Conservation (phyloP, 2,113 vertebrate genomes). For the Bagarius yarrelli region DNA sequence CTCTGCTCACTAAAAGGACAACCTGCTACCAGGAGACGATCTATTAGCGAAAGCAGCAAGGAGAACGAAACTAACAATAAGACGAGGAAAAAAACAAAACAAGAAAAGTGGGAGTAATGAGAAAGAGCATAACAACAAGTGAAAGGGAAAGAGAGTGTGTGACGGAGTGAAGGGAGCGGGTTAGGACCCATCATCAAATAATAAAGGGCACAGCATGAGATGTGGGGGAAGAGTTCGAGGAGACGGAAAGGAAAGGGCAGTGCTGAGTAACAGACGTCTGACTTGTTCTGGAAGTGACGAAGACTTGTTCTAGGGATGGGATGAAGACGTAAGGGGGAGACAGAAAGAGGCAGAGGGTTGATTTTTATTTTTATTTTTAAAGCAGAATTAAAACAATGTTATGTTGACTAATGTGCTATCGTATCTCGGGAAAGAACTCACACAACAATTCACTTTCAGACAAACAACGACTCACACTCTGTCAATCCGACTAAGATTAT, state of each 20-base stretch:
- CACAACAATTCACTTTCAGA: no score
- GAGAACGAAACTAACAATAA: background rate
- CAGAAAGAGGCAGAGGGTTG: background rate
- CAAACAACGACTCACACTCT: no score
- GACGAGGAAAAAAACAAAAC: background rate
- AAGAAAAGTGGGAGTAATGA: background rate
- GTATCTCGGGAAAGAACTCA: no score
- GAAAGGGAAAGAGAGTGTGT: background rate
- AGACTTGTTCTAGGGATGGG: no score
- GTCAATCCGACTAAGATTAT: no score
- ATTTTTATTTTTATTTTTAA: no score
- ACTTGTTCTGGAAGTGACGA: background rate
- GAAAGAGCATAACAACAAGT: constrained; percentile 1
- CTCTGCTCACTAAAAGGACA: constrained; percentile 4
- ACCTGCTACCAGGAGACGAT: constrained; percentile 1
- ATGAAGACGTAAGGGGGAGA: background rate
- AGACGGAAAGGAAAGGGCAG: background rate
- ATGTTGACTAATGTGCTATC: no score
- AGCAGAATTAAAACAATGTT: no score
- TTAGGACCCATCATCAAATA: background rate
- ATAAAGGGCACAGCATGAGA: constrained; percentile 23
- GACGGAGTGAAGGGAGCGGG: background rate
- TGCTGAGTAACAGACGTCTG: constrained; percentile 25
- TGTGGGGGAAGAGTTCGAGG: background rate
- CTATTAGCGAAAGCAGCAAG: constrained; percentile 1